Evolutionary conservation across 1,140 invertebrate species (phyloP).

Genomic region (Ceratoteleas bidentatus): DNA sequence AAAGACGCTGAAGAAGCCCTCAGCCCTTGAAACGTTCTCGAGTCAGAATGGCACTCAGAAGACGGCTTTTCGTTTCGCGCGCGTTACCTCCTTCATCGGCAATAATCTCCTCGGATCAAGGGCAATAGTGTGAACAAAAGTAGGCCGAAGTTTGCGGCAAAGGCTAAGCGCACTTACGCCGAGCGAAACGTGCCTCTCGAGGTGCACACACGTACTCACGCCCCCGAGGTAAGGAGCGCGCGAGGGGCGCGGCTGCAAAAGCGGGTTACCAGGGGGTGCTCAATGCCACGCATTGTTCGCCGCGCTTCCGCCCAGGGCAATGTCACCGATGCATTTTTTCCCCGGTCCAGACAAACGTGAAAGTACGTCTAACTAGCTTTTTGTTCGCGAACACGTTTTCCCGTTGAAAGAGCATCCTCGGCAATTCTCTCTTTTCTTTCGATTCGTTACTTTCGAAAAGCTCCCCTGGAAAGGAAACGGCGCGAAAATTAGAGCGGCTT

Average conservation of each 20-base stretch:
- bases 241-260: slow-evolving; percentile 17
- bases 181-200: slow-evolving; percentile 20
- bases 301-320: slow-evolving; percentile 12
- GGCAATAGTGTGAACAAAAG: slow-evolving; percentile 55
- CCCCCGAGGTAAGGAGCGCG: slow-evolving; percentile 18
- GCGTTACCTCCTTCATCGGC: slow-evolving; percentile 47
- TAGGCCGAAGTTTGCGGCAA: slow-evolving; percentile 49
- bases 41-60: slow-evolving; percentile 1
- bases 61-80: slow-evolving; percentile 12
- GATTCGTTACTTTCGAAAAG: too few relatives aligned
- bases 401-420: too few relatives aligned
- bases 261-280: slow-evolving; percentile 33
- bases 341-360: slow-evolving; percentile 15
- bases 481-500: too few relatives aligned
- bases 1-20: too few relatives aligned
- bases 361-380: slow-evolving; percentile 21
- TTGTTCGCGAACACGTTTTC: slow-evolving; percentile 15
- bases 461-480: too few relatives aligned
- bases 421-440: too few relatives aligned
- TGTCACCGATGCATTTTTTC: slow-evolving; percentile 29
- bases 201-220: slow-evolving; percentile 16
- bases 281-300: slow-evolving; percentile 17
- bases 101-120: slow-evolving; percentile 56
- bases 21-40: too few relatives aligned
- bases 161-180: slow-evolving; percentile 24